These are phyloP conservation scores for Nettapus auritus DNA, from an alignment of 2,113 vertebrate species.

Conservation along the genomic window DNA sequence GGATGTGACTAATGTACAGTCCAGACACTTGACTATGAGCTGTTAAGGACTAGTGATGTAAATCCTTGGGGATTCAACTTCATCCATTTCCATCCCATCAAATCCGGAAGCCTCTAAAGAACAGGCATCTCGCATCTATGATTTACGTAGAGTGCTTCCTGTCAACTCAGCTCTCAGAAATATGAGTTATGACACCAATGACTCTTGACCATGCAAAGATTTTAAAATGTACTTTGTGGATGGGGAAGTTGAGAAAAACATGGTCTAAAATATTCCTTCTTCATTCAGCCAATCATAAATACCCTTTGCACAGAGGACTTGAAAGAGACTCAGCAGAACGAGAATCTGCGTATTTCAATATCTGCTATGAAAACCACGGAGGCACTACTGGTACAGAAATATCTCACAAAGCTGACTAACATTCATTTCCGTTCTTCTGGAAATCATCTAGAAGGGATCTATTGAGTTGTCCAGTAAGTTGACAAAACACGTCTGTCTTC, in stretches of 20 bases:
- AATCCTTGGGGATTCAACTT: not conserved
- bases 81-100: not conserved
- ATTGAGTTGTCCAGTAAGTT: not conserved
- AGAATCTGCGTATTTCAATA: not conserved
- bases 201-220: not conserved
- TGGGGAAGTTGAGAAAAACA: not conserved
- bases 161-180: not conserved
- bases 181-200: not conserved
- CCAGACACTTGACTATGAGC: not conserved
- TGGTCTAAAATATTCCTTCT: not conserved
- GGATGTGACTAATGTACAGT: not conserved
- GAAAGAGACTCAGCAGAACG: not conserved
- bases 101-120: not conserved
- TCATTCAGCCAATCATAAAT: not conserved
- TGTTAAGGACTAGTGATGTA: not conserved
- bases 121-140: not conserved
- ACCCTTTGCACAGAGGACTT: not conserved
- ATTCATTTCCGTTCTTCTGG: not conserved
- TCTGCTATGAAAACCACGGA: not conserved
- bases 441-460: not conserved
- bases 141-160: not conserved
- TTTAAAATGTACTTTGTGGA: not conserved
- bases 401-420: not conserved
- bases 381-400: not conserved
- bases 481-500: not conserved